Conservation (phyloP, 1,140 invertebrate genomes). For the Pseudobourletiella spinata region DNA sequence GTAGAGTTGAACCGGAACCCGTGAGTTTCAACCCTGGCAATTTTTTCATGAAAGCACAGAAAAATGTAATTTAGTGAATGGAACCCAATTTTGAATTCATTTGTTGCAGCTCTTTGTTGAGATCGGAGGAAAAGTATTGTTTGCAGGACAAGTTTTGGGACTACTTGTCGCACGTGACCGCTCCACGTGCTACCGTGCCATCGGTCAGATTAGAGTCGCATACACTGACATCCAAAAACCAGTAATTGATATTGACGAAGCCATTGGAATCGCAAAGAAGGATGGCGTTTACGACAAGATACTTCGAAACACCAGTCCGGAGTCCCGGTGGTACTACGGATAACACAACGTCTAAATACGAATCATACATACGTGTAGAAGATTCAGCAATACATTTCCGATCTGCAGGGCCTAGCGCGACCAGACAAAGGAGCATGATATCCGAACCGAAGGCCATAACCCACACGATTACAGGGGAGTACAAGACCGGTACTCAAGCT, state of each 20-base stretch:
- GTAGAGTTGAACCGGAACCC: constrained; percentile 15
- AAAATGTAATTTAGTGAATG: too few species aligned
- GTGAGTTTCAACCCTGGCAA: too few species aligned
- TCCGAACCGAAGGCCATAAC: not conserved
- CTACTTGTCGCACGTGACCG: constrained; percentile 55
- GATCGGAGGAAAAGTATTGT: constrained; percentile 46
- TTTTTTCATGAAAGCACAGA: too few species aligned
- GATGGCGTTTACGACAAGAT: not conserved
- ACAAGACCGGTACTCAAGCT: constrained; percentile 42
- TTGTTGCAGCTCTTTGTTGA: constrained; percentile 44
- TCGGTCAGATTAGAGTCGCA: constrained; percentile 54
- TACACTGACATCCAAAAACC: constrained; percentile 47
- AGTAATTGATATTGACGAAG: constrained; percentile 41
- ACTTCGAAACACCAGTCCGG: not conserved
- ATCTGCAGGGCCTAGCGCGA: too few species aligned
- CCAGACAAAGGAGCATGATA: too few species aligned
- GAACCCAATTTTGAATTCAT: not conserved
- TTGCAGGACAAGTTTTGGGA: constrained; percentile 62
- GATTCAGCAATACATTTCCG: too few species aligned
- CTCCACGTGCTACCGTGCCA: constrained; percentile 52
- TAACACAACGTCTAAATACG: too few species aligned
- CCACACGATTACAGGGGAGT: constrained; percentile 39
- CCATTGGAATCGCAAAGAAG: not conserved
- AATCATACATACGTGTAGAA: too few species aligned
- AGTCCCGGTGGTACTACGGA: not conserved